Base-by-base conservation (phyloP, 2,888 invertebrate species). In the Heliconius sara region DNA sequence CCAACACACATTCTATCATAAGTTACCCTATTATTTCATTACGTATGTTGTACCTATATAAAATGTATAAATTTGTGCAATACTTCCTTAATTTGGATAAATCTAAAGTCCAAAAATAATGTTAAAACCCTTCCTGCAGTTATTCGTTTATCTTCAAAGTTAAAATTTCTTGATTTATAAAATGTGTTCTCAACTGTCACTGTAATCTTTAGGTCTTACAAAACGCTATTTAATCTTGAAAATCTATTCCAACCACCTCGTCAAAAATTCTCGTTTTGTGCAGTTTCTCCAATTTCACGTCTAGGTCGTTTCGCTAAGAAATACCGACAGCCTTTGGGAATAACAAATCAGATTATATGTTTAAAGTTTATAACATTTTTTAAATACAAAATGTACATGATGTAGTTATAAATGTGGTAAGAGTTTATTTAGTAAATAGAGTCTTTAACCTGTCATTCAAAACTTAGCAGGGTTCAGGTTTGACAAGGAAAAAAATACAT, bases 331-430 rank as follows among this genome's bases (percentile, higher is more conserved):
- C 73, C 73, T 60, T 73, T 73, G 60, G 34, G 34, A 73, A 73
- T 60, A 13, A 73, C 73, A 73, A 73, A 73, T 73, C n/a, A 34
- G 73, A 73, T 73, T 73, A 73, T 57, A 60, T 73, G 34, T 39
- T 34, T n/a, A 52, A 72, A 57, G 60, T 22, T 73, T 34, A 57
- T 43, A 25, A 13, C 6, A 43, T 25, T 43, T 43, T 39, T n/a
- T n/a, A 65, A 22, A 68, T 39, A 3, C 39, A 13, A 39, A n/a
- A 39, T 22, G 12, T 13, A n/a, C 4, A 68, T 67, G n/a, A 60
- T n/a, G n/a, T 60, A 10, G 10, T 10, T 6, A n/a, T 10, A n/a
- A 52, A 19, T 52, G 52, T 52, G n/a, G 10, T 60, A n/a, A 22
- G 22, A 57, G 3, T n/a, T 22, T n/a, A 0, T 57, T 57, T n/a